phyloP scores from a whole-genome alignment of 2,797 vertebrate genomes.

The Pristis pectinata region DNA sequence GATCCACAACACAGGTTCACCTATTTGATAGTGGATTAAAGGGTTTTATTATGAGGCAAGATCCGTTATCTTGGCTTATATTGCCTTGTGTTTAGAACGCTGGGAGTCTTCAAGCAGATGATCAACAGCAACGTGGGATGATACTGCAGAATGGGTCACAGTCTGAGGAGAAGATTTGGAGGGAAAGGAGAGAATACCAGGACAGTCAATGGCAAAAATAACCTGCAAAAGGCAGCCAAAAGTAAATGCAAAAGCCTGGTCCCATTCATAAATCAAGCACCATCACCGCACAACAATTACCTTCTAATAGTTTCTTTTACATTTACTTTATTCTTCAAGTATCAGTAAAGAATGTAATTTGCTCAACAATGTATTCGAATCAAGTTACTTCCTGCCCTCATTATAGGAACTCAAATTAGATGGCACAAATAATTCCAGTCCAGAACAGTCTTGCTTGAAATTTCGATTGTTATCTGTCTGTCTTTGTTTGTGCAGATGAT shows the following conservation, averaged over 20 bases:
- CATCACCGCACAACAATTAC: not conserved
- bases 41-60: not conserved
- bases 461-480: not conserved
- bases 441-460: not conserved
- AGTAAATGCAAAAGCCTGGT: not conserved
- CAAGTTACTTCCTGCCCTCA: not conserved
- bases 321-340: not conserved
- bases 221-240: not conserved
- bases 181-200: not conserved
- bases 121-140: not conserved
- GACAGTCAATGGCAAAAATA: not conserved
- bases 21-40: not conserved
- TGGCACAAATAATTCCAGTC: not conserved
- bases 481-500: slow-evolving; percentile 6
- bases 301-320: not conserved
- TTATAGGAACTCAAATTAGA: not conserved
- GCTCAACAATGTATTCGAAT: not conserved
- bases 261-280: not conserved
- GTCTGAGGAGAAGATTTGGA: not conserved
- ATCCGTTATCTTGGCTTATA: not conserved
- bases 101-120: not conserved
- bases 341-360: not conserved
- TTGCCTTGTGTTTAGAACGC: not conserved
- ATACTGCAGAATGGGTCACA: not conserved
- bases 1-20: not conserved